phyloP scores from a whole-genome alignment of 2,113 vertebrate species.

The Oncorhynchus nerka region DNA sequence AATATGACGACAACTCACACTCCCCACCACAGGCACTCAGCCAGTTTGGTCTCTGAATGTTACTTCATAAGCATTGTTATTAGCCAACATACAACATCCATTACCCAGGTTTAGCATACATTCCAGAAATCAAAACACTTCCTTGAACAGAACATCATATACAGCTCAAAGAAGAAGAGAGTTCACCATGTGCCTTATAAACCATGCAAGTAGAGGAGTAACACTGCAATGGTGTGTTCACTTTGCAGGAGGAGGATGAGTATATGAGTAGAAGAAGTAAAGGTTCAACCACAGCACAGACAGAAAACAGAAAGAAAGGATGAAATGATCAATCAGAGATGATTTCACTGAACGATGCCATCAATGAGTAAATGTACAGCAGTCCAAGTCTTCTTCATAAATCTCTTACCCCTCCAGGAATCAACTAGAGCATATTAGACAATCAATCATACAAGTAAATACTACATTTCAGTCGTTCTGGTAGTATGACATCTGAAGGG shows the following conservation, averaged over 20 bases:
- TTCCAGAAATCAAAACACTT: constrained; percentile 53
- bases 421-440: constrained; percentile 30
- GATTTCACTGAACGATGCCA: constrained; percentile 35
- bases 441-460: constrained; percentile 7
- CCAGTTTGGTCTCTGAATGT: constrained; percentile 36
- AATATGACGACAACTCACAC: constrained; percentile 52
- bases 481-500: no score
- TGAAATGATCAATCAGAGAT: constrained; percentile 48
- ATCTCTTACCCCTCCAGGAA: constrained; percentile 16
- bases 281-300: constrained; percentile 66
- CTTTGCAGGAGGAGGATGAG: constrained; percentile 19
- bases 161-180: constrained; percentile 49
- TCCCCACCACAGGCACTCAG: constrained; percentile 40
- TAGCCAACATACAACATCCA: constrained; percentile 50
- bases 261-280: constrained; percentile 41
- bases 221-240: constrained; percentile 44
- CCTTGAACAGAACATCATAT: constrained; percentile 49
- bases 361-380: constrained; percentile 39
- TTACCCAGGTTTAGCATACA: constrained; percentile 60
- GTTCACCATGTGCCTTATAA: constrained; percentile 61
- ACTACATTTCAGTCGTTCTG: not conserved
- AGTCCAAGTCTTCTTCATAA: constrained; percentile 26
- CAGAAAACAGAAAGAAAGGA: constrained; percentile 3
- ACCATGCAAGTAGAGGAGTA: constrained; percentile 48
- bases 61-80: constrained; percentile 49